Conservation (phyloP, 2,113 vertebrate species). For the Hippocampus abdominalis region DNA sequence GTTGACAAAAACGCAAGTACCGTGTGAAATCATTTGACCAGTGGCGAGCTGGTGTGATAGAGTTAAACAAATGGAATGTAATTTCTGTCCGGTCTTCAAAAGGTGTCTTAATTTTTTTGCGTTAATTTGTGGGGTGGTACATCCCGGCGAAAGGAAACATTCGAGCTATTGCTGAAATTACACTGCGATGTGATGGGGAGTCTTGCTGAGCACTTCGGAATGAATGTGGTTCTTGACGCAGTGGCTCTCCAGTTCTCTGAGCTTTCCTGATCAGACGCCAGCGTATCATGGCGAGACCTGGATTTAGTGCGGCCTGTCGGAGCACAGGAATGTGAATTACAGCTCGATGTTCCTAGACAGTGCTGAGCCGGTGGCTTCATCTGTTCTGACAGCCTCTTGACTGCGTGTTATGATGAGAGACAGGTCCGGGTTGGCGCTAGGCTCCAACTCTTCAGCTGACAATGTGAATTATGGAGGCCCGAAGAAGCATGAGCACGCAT, state of each 20-base stretch:
- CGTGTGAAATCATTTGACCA: too few relatives aligned
- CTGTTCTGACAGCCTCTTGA: constrained; percentile 73
- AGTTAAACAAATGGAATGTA: too few relatives aligned
- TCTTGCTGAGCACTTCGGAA: constrained; percentile 29
- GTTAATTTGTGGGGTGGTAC: too few relatives aligned
- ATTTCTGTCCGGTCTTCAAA: too few relatives aligned
- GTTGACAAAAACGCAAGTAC: too few relatives aligned
- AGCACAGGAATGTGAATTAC: constrained; percentile 63
- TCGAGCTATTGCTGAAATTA: constrained; percentile 26
- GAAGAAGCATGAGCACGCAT: constrained; percentile 60
- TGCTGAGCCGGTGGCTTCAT: constrained; percentile 70
- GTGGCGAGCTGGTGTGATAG: too few relatives aligned
- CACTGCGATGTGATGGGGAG: constrained; percentile 11
- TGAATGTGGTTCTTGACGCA: constrained; percentile 46
- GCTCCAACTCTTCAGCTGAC: constrained; percentile 68
- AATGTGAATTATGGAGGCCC: constrained; percentile 72
- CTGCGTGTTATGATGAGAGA: constrained; percentile 73
- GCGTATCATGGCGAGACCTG: constrained; percentile 51
- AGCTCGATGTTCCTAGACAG: constrained; percentile 68
- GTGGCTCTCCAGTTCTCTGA: constrained; percentile 27
- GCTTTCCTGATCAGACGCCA: constrained; percentile 44
- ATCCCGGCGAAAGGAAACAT: constrained; percentile 6
- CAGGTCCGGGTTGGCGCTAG: constrained; percentile 62
- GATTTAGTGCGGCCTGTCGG: constrained; percentile 65
- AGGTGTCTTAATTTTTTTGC: too few relatives aligned